Evolutionary conservation across 2,113 vertebrate genomes (phyloP), one percentile per base, ranked within the genome.

Genomic region (Oreochromis spilurus): DNA sequence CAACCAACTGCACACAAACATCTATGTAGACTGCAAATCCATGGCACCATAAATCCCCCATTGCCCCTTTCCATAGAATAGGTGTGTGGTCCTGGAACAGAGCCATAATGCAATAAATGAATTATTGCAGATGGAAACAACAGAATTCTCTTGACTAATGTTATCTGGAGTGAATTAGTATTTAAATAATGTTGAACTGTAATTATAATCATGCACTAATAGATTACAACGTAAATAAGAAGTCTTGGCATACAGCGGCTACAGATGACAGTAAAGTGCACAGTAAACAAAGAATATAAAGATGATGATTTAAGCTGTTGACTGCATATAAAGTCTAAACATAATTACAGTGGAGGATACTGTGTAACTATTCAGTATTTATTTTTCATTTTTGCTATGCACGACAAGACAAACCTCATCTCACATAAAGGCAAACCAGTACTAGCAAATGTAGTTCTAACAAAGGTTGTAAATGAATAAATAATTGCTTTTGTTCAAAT

Each of bases 291-390:
- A 70, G 65, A 26, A 2, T 4, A 43, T 45, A 70, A 70, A 70
- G 38, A 43, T 43, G 36, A 43, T 4, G 38, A 5, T 70, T 70
- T 70, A 43, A 70, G 36, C 65, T 16, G 65, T 43, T 21, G 21
- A 70, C 38, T 70, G 65, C n/a, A 52, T 43, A 0, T 17, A 1
- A 1, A 50, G 17, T 4, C 0, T 62, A 62, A 48, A 82, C 7
- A 60, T 31, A 36, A 62, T 34, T 1, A 4, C 9, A 60, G 16
- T 5, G 0, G 36, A 26, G 16, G 21, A 16, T 55, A 2, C 38
- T 29, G 7, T 50, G 43, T 14, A 62, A 50, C 45, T 82, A 50
- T 62, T 34, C 2, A 13, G 19, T 48, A 62, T 48, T n/a, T 14
- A 34, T 7, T 14, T 34, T 50, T 31, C 3, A 50, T 1, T 50